phyloP scores from a whole-genome alignment of 1,140 invertebrate species.

The Monochamus saltuarius region DNA sequence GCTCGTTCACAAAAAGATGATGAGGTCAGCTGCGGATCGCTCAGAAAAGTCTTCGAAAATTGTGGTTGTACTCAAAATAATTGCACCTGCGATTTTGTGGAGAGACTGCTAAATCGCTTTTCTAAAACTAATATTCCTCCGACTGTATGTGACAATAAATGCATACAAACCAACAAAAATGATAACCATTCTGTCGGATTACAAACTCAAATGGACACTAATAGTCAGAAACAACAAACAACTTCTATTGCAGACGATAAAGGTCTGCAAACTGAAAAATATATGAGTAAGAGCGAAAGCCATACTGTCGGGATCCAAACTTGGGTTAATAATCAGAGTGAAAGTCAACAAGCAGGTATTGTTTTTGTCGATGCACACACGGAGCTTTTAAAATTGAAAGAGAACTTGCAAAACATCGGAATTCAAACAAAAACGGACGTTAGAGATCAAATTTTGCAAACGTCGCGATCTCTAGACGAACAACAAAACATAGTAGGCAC shows the following conservation, averaged over 20 bases:
- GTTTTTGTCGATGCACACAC: too few relatives aligned
- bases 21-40: not conserved
- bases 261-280: not conserved
- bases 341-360: too few relatives aligned
- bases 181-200: not conserved
- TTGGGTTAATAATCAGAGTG: too few relatives aligned
- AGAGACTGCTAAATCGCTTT: conserved; percentile 25
- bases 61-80: conserved; percentile 24
- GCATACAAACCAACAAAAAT: not conserved
- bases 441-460: too few relatives aligned
- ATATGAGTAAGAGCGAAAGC: too few relatives aligned
- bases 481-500: too few relatives aligned
- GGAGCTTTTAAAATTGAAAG: too few relatives aligned
- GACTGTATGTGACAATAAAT: not conserved
- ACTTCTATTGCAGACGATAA: not conserved
- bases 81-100: conserved; percentile 29
- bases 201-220: conserved; percentile 1
- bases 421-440: too few relatives aligned
- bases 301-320: too few relatives aligned
- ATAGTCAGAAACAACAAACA: conserved; percentile 6
- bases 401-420: too few relatives aligned
- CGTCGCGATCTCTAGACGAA: too few relatives aligned
- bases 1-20: too few relatives aligned
- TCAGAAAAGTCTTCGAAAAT: conserved; percentile 25
- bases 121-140: not conserved